Evolutionary conservation across 2,113 vertebrate species (phyloP).

Genomic region (Odobenus rosmarus): DNA sequence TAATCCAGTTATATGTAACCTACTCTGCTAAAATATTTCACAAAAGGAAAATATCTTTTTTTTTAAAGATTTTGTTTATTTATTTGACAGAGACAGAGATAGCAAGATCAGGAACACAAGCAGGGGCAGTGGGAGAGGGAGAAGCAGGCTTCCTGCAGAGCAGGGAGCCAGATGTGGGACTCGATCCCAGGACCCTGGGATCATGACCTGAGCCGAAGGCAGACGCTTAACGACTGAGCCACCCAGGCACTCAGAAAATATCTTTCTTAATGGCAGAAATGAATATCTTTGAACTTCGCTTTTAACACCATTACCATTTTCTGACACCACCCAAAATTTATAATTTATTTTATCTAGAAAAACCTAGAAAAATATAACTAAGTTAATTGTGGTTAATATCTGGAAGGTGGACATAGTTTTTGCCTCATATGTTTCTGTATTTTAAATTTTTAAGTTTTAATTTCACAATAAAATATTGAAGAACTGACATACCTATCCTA

Average conservation of each 20-base stretch:
- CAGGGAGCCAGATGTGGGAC: too few species aligned
- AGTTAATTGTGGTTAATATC: background rate
- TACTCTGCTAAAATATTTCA: conserved; percentile 41
- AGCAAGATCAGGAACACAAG: too few species aligned
- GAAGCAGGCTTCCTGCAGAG: too few species aligned
- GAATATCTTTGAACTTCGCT: conserved; percentile 32
- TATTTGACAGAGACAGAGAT: too few species aligned
- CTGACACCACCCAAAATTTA: background rate
- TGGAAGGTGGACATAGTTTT: background rate
- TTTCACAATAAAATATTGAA: background rate
- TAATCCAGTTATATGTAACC: background rate
- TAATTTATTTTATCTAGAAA: conserved; percentile 5
- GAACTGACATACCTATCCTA: background rate
- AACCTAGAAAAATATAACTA: background rate
- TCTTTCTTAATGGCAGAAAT: background rate
- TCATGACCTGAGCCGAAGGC: too few species aligned
- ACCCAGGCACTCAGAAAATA: background rate
- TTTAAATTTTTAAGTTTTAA: background rate
- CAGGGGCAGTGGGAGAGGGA: too few species aligned
- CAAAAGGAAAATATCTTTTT: background rate
- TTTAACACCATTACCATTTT: background rate
- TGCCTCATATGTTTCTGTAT: background rate
- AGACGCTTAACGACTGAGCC: too few species aligned
- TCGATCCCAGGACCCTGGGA: too few species aligned
- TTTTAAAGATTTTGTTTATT: too few species aligned